phyloP scores from a whole-genome alignment of 2,888 invertebrate genomes.

The Pandemis cinnamomeana region DNA sequence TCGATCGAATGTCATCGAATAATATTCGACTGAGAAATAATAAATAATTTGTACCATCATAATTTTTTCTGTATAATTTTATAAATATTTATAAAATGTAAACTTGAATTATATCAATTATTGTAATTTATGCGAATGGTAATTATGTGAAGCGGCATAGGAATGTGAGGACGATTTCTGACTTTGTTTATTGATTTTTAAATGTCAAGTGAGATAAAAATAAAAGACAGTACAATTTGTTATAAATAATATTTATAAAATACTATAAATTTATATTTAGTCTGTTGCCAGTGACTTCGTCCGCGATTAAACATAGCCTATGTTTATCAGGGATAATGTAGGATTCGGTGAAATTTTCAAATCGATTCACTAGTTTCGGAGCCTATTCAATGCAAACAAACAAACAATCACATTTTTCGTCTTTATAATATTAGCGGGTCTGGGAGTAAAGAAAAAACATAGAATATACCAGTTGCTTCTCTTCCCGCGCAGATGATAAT shows the following conservation, averaged over 20 bases:
- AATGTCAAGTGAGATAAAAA: background rate
- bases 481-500: too few relatives aligned
- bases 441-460: too few relatives aligned
- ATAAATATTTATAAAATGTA: constrained; percentile 3
- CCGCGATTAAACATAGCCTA: too few relatives aligned
- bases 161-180: constrained; percentile 12
- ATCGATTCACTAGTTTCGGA: too few relatives aligned
- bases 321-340: too few relatives aligned
- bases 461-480: too few relatives aligned
- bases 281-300: too few relatives aligned
- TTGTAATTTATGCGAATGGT: constrained; percentile 23
- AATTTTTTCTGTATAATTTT: background rate
- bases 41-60: background rate
- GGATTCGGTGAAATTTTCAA: too few relatives aligned
- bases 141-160: constrained; percentile 10
- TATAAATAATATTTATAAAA: background rate
- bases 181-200: background rate
- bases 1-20: background rate
- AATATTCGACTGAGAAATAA: background rate
- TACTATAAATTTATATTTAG: too few relatives aligned
- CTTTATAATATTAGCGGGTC: too few relatives aligned
- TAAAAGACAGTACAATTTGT: background rate
- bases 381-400: too few relatives aligned
- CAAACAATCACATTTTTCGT: too few relatives aligned
- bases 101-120: constrained; percentile 8